phyloP scores from a whole-genome alignment of 2,113 vertebrate species.

The Silurus meridionalis region DNA sequence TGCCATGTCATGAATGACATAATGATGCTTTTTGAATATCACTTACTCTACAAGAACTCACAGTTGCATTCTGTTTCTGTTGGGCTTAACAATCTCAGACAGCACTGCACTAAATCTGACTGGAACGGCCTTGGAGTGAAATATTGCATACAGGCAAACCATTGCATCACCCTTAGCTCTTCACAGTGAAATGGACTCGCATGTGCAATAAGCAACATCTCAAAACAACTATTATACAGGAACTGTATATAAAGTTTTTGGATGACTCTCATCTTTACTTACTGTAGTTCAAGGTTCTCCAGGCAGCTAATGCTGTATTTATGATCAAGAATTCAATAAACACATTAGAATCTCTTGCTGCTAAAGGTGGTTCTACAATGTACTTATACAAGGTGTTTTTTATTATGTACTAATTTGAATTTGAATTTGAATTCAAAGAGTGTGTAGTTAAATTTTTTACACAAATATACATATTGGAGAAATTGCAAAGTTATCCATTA shows the following conservation, averaged over 20 bases:
- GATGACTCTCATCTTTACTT: constrained; percentile 60
- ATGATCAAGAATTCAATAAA: background rate
- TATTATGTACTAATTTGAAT: too few species aligned
- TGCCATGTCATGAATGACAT: constrained; percentile 50
- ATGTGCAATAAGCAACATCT: constrained; percentile 38
- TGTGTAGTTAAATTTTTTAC: too few species aligned
- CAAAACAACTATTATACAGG: background rate
- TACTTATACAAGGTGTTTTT: too few species aligned
- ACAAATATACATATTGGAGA: background rate
- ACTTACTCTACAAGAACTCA: constrained; percentile 13
- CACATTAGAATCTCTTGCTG: too few species aligned
- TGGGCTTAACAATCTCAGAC: background rate
- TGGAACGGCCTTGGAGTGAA: constrained; percentile 63
- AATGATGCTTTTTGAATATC: constrained; percentile 18
- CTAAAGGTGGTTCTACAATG: too few species aligned
- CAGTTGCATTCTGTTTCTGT: background rate
- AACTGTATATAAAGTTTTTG: constrained; percentile 55
- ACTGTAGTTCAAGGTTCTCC: constrained; percentile 54
- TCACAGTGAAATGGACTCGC: constrained; percentile 54
- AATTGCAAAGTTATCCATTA: background rate
- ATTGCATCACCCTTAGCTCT: constrained; percentile 58
- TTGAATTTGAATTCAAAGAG: too few species aligned
- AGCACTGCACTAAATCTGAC: constrained; percentile 64
- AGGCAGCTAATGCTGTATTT: constrained; percentile 35
- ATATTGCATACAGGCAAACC: constrained; percentile 60